Evolutionary conservation across 2,113 vertebrate genomes (phyloP), one percentile per base, ranked within the genome.

Genomic region (Aythya baeri): DNA sequence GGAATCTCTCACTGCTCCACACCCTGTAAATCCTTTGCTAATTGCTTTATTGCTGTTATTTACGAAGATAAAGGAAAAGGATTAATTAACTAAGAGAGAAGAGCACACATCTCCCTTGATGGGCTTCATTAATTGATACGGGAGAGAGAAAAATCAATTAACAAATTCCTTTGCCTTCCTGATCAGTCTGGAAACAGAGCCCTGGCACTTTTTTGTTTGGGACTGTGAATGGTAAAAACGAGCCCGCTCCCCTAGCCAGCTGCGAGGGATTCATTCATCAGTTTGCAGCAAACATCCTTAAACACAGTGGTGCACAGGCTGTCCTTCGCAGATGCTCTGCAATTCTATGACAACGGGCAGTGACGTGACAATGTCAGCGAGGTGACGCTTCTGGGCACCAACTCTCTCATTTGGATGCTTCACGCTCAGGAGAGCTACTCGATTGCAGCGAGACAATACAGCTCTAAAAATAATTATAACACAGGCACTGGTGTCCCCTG

Each of bases 41-140:
- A 97, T 96, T 95, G 90, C 92, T 97, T 97, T 96, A 96, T 92
- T 92, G 94, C 88, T 11, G 38, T 93, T 96, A 89, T 95, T 96
- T 93, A 91, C 76, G 88, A 79, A 95, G 94, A 96, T 95, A 96
- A 96, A 92, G 91, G 71, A 85, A 87, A 93, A 79, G 70, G 86
- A 96, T 94, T 95, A 93, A 96, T 95, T 90, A 91, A 92, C 73
- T 84, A 89, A 87, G 78, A 91, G 85, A 89, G 73, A 95, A 94
- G 66, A 92, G 66, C 74, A 46, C 67, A 62, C 74, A 87, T 93
- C 59, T 92, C 88, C 72, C 71, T 91, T 58, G 77, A 91, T 46
- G 74, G 88, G 88, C 71, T 95, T 89, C 77, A 85, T 94, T 87
- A 94, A 93, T 89, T 93, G 86, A 85, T 95, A 89, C 7, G 74